Base-by-base conservation (phyloP, 2,888 invertebrate genomes). In the Drosophila niveifrons region DNA sequence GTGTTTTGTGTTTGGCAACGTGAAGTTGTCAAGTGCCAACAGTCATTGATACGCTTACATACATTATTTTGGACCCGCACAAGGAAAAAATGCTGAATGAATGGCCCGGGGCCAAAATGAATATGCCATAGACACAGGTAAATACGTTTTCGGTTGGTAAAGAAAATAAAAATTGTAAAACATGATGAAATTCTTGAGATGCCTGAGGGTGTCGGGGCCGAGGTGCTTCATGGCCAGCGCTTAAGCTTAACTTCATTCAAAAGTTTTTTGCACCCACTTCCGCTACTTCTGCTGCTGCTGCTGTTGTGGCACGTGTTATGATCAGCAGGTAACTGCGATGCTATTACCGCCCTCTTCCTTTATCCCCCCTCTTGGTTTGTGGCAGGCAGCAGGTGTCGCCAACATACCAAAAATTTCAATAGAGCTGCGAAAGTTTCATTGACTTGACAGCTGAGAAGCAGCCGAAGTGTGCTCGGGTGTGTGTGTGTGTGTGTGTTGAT, bases 381-480 rank as follows among this genome's bases (percentile, higher is more conserved):
- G 13, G 48, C 47, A 55, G 51, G 66, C 64, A 81, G 71, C 80
- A 82, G 86, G 85, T 83, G 86, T 76, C 58, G 66, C 69, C 34
- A 53, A 66, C 55, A 64, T 56, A 55, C 62, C 68, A 50, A 67
- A 74, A 65, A 76, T 75, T 83, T 83, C 86, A 83, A 86, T 81
- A 75, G 77, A 66, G 70, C 73, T 66, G 58, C 71, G 70, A 81
- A 83, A 83, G 67, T 86, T 84, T 84, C 82, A 81, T 80, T 74
- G 77, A 81, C 84, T 83, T 86, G 87, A 81, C 87, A 84, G 76
- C 65, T 67, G 62, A 55, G 36, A n/a, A n/a, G n/a, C 18, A n/a
- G 9, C 23, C 23, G 6, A 23, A 23, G 23, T 23, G 23, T 18
- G 4, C n/a, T n/a, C 1, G 29, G 2, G 47, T 3, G 34, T 3